Percentiles rank a stretch among this genome's conserved stretches.
Conservation (phyloP, 2,113 vertebrate species). For the Pleuronectes platessa region DNA sequence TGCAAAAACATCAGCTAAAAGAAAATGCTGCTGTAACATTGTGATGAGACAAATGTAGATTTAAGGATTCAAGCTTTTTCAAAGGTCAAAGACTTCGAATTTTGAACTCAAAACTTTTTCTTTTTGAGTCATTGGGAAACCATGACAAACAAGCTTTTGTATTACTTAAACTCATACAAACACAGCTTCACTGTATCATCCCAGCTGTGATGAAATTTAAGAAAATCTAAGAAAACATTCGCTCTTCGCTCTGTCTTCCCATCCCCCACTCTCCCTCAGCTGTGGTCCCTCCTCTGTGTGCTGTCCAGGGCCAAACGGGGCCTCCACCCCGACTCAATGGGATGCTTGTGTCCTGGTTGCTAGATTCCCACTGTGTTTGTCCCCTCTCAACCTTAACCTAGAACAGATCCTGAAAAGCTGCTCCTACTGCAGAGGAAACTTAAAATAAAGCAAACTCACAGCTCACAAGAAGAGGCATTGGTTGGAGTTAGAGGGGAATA, state of each 20-base stretch:
- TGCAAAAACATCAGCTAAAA: not conserved
- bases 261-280: slow-evolving; percentile 12
- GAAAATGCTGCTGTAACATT: too few relatives aligned
- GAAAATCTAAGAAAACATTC: not conserved
- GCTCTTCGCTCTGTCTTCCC: slow-evolving; percentile 2
- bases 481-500: not conserved
- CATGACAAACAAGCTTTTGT: not conserved
- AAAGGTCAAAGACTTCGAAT: not conserved
- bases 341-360: slow-evolving; percentile 53
- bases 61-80: not conserved
- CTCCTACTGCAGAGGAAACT: slow-evolving; percentile 29
- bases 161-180: not conserved
- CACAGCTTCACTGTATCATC: not conserved
- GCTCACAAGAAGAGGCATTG: slow-evolving; percentile 22
- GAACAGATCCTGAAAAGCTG: slow-evolving; percentile 49
- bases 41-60: too few relatives aligned
- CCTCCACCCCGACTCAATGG: slow-evolving; percentile 52
- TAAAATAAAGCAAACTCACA: not conserved
- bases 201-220: not conserved
- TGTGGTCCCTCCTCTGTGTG: slow-evolving; percentile 28
- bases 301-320: slow-evolving; percentile 32
- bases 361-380: slow-evolving; percentile 44
- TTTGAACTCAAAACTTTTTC: not conserved
- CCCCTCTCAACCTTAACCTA: slow-evolving; percentile 39
- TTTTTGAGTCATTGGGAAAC: not conserved